These are phyloP conservation scores for Drosophila phalerata DNA, from an alignment of 2,888 invertebrate genomes.

Conservation along the genomic window DNA sequence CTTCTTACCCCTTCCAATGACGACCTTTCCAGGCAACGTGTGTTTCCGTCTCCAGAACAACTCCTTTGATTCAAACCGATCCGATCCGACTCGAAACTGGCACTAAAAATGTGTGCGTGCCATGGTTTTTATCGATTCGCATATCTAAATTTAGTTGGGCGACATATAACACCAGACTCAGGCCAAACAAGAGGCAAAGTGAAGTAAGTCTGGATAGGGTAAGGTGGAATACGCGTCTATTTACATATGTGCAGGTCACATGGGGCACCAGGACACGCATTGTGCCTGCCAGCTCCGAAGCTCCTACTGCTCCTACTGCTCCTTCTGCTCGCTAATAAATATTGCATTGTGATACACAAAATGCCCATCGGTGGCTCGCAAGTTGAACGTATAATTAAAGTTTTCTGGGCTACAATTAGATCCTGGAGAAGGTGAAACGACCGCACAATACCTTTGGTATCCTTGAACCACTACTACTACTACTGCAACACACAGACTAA, in stretches of 20 bases:
- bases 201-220: background rate
- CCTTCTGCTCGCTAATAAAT: slow-evolving; percentile 57
- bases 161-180: slow-evolving; percentile 50
- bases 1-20: background rate
- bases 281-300: slow-evolving; percentile 4
- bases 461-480: slow-evolving; percentile 55
- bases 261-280: slow-evolving; percentile 33
- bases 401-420: slow-evolving; percentile 60
- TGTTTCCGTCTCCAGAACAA: slow-evolving; percentile 11
- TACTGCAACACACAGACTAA: background rate
- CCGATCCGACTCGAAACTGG: slow-evolving; percentile 33
- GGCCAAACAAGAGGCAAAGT: background rate
- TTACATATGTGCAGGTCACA: slow-evolving; percentile 45
- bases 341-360: slow-evolving; percentile 71
- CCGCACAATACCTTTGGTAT: slow-evolving; percentile 52
- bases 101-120: slow-evolving; percentile 71
- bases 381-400: slow-evolving; percentile 61
- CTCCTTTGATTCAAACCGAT: slow-evolving; percentile 2
- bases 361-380: slow-evolving; percentile 39
- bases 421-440: slow-evolving; percentile 40
- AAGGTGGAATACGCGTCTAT: slow-evolving; percentile 20
- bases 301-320: background rate
- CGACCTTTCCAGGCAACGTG: slow-evolving; percentile 14
- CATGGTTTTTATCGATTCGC: slow-evolving; percentile 68
- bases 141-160: slow-evolving; percentile 70